phyloP scores from a whole-genome alignment of 2,113 vertebrate genomes.

The Megaleporinus macrocephalus region DNA sequence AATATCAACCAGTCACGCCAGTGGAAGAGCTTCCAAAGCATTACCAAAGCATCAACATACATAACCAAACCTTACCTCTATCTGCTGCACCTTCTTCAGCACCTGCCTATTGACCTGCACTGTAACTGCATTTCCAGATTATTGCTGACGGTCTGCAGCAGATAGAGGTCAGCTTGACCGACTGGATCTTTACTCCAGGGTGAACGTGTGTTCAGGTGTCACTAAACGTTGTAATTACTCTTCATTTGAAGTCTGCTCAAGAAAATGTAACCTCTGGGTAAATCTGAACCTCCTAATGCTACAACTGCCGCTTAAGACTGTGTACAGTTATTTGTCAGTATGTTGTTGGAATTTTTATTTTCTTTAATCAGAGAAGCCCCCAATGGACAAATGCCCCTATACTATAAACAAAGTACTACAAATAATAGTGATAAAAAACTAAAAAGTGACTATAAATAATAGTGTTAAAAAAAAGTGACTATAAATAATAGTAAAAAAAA shows the following conservation, averaged over 20 bases:
- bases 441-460: too few relatives aligned
- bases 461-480: too few relatives aligned
- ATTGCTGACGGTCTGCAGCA: not conserved
- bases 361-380: not conserved
- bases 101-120: not conserved
- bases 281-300: not conserved
- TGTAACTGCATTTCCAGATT: not conserved
- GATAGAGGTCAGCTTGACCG: not conserved
- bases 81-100: not conserved
- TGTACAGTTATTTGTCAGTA: not conserved
- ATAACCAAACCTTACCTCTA: not conserved
- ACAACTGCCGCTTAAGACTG: not conserved
- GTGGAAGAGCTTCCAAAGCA: not conserved
- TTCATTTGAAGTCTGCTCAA: not conserved
- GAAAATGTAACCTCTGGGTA: not conserved
- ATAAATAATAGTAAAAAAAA: too few relatives aligned
- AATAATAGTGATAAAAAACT: too few relatives aligned
- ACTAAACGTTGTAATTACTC: not conserved
- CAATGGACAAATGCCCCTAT: too few relatives aligned
- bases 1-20: not conserved
- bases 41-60: not conserved
- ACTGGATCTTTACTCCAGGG: not conserved
- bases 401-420: too few relatives aligned
- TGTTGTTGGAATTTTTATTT: not conserved
- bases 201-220: not conserved